These are phyloP conservation scores for Syngnathus floridae DNA, from an alignment of 2,113 vertebrate genomes.

Conservation along the genomic window DNA sequence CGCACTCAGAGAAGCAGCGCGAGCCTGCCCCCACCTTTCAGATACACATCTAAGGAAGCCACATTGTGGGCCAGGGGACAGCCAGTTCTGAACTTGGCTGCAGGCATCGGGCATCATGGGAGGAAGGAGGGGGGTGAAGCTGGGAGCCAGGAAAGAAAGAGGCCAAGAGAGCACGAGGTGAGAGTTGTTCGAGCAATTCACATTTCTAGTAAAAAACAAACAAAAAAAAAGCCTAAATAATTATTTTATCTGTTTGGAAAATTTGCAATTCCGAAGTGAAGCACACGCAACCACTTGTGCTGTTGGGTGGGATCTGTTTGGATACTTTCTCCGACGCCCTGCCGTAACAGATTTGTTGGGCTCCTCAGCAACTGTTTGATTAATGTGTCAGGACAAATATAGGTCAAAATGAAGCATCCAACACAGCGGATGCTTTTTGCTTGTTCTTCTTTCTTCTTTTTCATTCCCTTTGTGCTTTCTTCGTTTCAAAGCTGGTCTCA, in stretches of 20 bases:
- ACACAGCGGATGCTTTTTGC: slow-evolving; percentile 56
- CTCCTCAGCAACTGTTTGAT: slow-evolving; percentile 62
- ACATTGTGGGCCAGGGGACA: slow-evolving; percentile 36
- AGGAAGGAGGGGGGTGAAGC: background rate
- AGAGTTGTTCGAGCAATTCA: slow-evolving; percentile 41
- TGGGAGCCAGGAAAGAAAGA: background rate
- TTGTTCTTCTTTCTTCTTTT: slow-evolving; percentile 65
- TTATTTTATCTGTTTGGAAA: too few relatives aligned
- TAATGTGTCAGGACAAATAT: slow-evolving; percentile 70
- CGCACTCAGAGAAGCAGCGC: slow-evolving; percentile 49
- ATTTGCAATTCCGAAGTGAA: slow-evolving; percentile 42
- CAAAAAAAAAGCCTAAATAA: slow-evolving; percentile 16
- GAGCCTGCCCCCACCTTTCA: slow-evolving; percentile 55
- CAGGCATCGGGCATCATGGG: slow-evolving; percentile 12
- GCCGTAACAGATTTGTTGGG: slow-evolving; percentile 49
- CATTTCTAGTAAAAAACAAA: slow-evolving; percentile 13
- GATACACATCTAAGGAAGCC: slow-evolving; percentile 53
- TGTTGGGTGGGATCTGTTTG: slow-evolving; percentile 35
- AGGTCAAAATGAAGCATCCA: slow-evolving; percentile 70
- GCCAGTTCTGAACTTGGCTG: slow-evolving; percentile 44
- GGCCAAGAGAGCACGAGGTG: slow-evolving; percentile 17
- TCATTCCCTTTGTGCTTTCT: slow-evolving; percentile 66
- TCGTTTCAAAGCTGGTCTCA: slow-evolving; percentile 64
- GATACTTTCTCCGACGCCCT: slow-evolving; percentile 46
- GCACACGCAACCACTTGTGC: slow-evolving; percentile 50